Evolutionary conservation across 1,140 invertebrate species (phyloP).

Genomic region (Tetranychus cinnabarinus): DNA sequence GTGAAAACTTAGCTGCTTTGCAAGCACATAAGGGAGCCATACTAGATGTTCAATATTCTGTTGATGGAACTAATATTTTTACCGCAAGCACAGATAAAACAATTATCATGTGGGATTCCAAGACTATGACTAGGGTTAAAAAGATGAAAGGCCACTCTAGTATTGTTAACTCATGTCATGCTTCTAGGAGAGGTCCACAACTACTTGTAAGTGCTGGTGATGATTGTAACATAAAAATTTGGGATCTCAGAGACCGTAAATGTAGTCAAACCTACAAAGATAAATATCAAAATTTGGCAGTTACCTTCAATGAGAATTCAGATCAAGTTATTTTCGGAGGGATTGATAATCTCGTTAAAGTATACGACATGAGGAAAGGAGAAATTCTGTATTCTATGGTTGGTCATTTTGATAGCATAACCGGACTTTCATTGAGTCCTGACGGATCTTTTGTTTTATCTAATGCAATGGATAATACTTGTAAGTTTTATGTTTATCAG

Average conservation of each 20-base stretch:
- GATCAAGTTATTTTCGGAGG: constrained; percentile 73
- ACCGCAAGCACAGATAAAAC: constrained; percentile 65
- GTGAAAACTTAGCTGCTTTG: constrained; percentile 82
- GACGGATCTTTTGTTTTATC: constrained; percentile 82
- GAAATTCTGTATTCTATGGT: constrained; percentile 57
- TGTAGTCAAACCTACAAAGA: constrained; percentile 53
- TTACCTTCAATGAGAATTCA: constrained; percentile 83
- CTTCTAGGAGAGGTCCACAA: constrained; percentile 59
- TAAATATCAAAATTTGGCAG: constrained; percentile 60
- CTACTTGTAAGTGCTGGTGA: constrained; percentile 79
- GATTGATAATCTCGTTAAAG: constrained; percentile 93
- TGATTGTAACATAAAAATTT: constrained; percentile 68
- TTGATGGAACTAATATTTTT: constrained; percentile 39
- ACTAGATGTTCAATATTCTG: constrained; percentile 84
- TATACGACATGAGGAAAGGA: constrained; percentile 89
- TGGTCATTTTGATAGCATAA: constrained; percentile 81
- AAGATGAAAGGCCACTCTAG: constrained; percentile 52
- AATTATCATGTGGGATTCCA: constrained; percentile 80
- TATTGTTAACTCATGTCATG: constrained; percentile 32
- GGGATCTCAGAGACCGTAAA: constrained; percentile 60
- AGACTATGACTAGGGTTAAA: constrained; percentile 58
- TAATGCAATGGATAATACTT: constrained; percentile 89
- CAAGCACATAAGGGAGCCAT: constrained; percentile 82
- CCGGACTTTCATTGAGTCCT: constrained; percentile 67
- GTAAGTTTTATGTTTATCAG: constrained; percentile 15